phyloP scores from a whole-genome alignment of 2,888 invertebrate genomes.

The Parelbella ahira region DNA sequence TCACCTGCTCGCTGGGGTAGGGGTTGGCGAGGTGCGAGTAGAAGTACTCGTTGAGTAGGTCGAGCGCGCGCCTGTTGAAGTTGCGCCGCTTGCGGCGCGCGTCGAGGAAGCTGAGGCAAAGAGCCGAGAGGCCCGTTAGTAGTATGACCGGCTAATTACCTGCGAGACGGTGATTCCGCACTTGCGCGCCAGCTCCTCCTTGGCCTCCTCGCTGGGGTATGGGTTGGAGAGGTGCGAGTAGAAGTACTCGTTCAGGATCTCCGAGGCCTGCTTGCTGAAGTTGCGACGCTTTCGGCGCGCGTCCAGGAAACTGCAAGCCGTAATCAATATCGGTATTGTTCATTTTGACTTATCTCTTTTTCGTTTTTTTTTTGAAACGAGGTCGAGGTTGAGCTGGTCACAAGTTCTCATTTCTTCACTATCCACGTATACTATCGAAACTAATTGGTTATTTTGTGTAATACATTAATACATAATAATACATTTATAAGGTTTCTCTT shows the following conservation, averaged over 20 bases:
- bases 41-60: constrained; percentile 99
- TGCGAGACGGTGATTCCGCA: constrained; percentile 99
- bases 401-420: constrained; percentile 22
- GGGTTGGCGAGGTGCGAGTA: constrained; percentile 99
- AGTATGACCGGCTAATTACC: too few species aligned
- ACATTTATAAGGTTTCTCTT: too few species aligned
- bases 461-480: too few species aligned
- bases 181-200: constrained; percentile 99
- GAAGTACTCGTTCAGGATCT: constrained; percentile 99
- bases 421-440: too few species aligned
- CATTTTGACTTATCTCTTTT: neutral
- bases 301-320: constrained; percentile 83
- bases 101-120: constrained; percentile 87
- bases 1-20: constrained; percentile 99
- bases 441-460: too few species aligned
- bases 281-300: constrained; percentile 96
- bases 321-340: constrained; percentile 6
- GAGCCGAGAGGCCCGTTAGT: too few species aligned
- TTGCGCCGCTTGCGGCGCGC: constrained; percentile 96
- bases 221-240: constrained; percentile 99
- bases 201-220: constrained; percentile 99
- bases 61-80: constrained; percentile 99
- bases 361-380: constrained; percentile 31
- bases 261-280: constrained; percentile 99
- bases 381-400: constrained; percentile 54